Conservation (phyloP, 2,797 vertebrate genomes). For the Diceros bicornis region DNA sequence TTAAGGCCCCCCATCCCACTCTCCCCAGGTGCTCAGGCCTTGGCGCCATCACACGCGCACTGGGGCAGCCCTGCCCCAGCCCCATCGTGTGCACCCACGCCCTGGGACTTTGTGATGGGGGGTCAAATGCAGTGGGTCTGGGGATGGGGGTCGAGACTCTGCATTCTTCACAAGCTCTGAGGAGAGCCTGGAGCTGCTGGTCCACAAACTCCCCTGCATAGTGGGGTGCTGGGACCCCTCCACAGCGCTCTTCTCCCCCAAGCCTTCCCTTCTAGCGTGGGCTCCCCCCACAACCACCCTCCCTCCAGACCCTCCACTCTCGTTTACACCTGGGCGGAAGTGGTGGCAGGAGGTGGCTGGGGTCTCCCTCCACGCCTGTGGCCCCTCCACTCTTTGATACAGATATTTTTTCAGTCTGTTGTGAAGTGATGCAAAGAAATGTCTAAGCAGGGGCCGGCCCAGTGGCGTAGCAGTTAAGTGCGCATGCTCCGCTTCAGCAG, state of each 20-base stretch:
- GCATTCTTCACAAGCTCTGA: neutral
- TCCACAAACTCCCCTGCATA: accelerated
- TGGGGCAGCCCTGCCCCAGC: neutral
- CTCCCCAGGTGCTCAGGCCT: too few species aligned
- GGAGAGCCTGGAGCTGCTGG: too few species aligned
- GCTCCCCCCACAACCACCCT: neutral
- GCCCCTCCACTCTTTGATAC: neutral
- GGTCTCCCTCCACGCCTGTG: neutral
- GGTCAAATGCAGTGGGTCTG: neutral
- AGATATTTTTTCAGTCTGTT: neutral
- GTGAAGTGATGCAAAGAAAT: neutral
- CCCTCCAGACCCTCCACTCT: too few species aligned
- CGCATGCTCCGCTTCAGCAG: too few species aligned
- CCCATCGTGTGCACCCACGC: accelerated
- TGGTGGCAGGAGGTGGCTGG: neutral
- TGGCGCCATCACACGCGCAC: neutral
- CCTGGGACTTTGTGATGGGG: neutral
- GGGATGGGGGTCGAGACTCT: neutral
- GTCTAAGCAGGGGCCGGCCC: too few species aligned
- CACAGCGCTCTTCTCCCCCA: neutral
- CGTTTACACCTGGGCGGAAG: neutral
- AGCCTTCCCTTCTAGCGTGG: neutral
- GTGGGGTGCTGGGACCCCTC: neutral
- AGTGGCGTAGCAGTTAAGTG: too few species aligned
- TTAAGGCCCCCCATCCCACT: neutral